These are phyloP conservation scores for Synanceia verrucosa DNA, from an alignment of 2,797 vertebrate species.

Conservation along the genomic window DNA sequence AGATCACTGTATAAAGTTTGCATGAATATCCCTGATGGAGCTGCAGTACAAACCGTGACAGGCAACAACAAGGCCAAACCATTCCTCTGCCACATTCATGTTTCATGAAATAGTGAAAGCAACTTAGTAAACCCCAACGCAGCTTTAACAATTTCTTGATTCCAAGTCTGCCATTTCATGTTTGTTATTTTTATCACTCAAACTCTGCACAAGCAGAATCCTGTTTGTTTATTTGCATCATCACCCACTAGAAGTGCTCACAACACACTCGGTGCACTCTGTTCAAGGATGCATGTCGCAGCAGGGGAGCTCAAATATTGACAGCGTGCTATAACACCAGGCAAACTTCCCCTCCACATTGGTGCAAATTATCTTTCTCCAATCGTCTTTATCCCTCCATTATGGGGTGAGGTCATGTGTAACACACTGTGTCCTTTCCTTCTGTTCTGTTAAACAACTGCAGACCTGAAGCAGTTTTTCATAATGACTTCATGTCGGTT, in stretches of 20 bases:
- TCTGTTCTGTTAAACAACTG: not conserved
- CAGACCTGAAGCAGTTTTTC: slow-evolving; percentile 22
- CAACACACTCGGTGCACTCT: slow-evolving; percentile 10
- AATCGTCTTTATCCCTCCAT: not conserved
- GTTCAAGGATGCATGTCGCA: slow-evolving; percentile 31
- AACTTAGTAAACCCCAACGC: not conserved
- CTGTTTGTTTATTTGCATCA: slow-evolving; percentile 43
- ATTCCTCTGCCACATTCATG: not conserved
- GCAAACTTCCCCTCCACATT: slow-evolving; percentile 1
- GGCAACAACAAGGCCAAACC: not conserved
- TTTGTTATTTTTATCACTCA: slow-evolving; percentile 19
- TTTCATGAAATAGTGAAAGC: not conserved
- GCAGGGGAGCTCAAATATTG: slow-evolving; percentile 49
- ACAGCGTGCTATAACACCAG: slow-evolving; percentile 31
- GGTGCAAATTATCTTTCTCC: not conserved
- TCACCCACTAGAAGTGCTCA: slow-evolving; percentile 15
- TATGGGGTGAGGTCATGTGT: not conserved
- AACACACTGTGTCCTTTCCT: not conserved
- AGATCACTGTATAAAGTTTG: slow-evolving; percentile 2
- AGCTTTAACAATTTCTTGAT: not conserved
- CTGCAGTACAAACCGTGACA: not conserved
- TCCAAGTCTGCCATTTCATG: not conserved
- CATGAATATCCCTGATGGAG: not conserved
- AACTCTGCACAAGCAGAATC: slow-evolving; percentile 3
- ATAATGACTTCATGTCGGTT: not conserved